Conservation (phyloP, 2,797 vertebrate genomes). For the Artibeus jamaicensis region DNA sequence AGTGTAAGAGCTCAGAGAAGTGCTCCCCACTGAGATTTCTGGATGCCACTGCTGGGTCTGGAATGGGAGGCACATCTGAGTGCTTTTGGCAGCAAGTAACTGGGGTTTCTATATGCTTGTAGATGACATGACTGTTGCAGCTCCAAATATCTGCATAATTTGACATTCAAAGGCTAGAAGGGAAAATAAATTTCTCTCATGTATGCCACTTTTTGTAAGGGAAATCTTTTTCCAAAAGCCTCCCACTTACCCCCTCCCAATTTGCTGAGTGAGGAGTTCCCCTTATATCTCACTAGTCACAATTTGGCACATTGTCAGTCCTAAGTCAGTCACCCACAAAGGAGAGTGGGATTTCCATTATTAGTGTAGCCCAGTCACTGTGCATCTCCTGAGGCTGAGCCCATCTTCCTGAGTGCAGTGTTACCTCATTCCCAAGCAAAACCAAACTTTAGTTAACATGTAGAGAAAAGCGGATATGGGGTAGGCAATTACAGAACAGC, state of each 20-base stretch:
- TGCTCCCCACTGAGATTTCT: slow-evolving; percentile 1
- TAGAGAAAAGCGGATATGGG: background rate
- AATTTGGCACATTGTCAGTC: background rate
- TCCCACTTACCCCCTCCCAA: background rate
- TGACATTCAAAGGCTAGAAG: background rate
- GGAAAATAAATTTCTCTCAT: background rate
- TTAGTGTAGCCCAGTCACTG: background rate
- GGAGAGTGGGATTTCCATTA: background rate
- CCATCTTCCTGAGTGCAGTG: background rate
- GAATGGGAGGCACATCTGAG: background rate
- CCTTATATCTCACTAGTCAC: background rate
- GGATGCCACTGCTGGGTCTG: background rate
- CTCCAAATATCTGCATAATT: background rate
- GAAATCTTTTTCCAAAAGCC: background rate
- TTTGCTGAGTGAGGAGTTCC: background rate
- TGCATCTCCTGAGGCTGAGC: background rate
- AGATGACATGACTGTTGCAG: background rate
- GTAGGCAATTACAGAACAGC: background rate
- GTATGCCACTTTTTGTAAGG: background rate
- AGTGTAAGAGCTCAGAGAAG: background rate
- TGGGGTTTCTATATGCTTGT: background rate
- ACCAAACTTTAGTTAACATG: background rate
- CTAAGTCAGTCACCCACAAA: background rate
- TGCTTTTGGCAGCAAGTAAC: background rate
- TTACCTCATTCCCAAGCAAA: background rate